Percentiles rank a stretch among this genome's conserved stretches.
Conservation (phyloP, 92 coral and sea anemone species). For the Phenganax stokvisi region DNA sequence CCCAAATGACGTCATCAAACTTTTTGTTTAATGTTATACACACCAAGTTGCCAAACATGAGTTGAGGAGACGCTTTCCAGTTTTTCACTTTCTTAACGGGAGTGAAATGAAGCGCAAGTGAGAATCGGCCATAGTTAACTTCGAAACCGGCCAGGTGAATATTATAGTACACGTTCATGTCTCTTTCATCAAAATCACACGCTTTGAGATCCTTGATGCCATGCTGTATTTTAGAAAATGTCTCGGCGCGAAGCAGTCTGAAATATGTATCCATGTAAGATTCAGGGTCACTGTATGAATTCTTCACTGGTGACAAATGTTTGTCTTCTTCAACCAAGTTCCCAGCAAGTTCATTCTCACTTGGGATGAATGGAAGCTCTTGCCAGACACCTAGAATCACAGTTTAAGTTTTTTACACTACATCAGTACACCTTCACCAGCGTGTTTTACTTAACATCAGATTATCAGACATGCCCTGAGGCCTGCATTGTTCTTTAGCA, state of each 20-base stretch:
- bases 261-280: slow-evolving; percentile 45
- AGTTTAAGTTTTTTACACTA: not conserved
- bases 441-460: too few species aligned
- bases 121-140: slow-evolving; percentile 22
- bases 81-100: slow-evolving; percentile 35
- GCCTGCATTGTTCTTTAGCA: too few species aligned
- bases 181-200: slow-evolving; percentile 30
- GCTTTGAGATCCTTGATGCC: slow-evolving; percentile 39
- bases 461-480: too few species aligned
- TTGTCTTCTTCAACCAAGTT: slow-evolving; percentile 32
- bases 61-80: slow-evolving; percentile 42
- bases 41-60: slow-evolving; percentile 40
- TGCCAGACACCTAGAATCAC: slow-evolving; percentile 20
- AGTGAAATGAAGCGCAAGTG: slow-evolving; percentile 32
- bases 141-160: slow-evolving; percentile 28
- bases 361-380: slow-evolving; percentile 37
- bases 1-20: slow-evolving; percentile 44
- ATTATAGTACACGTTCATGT: slow-evolving; percentile 41
- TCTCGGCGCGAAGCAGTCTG: slow-evolving; percentile 43
- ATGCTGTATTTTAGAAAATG: slow-evolving; percentile 35
- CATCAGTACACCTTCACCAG: too few species aligned
- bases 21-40: slow-evolving; percentile 33
- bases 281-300: slow-evolving; percentile 29
- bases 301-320: slow-evolving; percentile 40
- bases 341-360: slow-evolving; percentile 29